phyloP scores from a whole-genome alignment of 2,113 vertebrate genomes.

The Nicator chloris region DNA sequence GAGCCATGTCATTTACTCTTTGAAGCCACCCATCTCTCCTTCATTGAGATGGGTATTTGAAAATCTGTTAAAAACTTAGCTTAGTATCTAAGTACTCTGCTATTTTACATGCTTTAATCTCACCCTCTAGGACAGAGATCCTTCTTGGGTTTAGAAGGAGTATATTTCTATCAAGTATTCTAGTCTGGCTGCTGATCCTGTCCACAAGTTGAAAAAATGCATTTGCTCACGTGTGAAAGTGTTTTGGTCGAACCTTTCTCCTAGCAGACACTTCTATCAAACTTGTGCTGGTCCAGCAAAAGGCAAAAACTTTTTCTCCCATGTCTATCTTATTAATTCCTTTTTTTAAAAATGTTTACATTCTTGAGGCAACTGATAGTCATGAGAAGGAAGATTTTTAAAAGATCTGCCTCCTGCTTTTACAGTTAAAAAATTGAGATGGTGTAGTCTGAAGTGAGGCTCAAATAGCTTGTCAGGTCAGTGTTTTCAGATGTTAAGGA shows the following conservation, averaged over 20 bases:
- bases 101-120: neutral
- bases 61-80: neutral
- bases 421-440: neutral
- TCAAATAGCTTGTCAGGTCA: neutral
- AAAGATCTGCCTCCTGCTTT: neutral
- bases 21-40: neutral
- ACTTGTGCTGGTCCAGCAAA: neutral
- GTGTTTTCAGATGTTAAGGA: neutral
- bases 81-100: neutral
- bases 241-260: neutral
- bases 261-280: neutral
- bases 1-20: neutral
- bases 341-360: neutral
- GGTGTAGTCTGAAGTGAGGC: fast-evolving
- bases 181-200: neutral
- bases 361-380: neutral
- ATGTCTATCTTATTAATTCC: neutral
- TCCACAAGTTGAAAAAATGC: neutral
- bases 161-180: neutral
- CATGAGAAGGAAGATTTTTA: neutral
- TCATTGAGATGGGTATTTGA: neutral
- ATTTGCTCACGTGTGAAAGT: neutral
- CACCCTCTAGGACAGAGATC: neutral
- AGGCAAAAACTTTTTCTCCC: neutral
- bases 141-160: neutral